Evolutionary conservation across 2,888 invertebrate genomes (phyloP).

Genomic region (Subacronicta megacephala): DNA sequence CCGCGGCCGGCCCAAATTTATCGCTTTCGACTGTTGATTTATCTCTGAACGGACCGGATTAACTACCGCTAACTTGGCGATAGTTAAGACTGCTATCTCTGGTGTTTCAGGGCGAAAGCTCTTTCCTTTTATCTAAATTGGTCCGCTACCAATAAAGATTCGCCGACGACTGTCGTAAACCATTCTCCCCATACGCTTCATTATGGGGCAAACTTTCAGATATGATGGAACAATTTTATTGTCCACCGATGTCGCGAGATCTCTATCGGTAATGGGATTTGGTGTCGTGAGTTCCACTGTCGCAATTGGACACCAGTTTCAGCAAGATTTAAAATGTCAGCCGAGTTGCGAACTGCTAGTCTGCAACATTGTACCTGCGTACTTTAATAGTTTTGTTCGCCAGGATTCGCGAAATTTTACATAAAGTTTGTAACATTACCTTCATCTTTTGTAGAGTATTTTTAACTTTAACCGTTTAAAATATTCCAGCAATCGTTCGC

Average conservation of each 20-base stretch:
- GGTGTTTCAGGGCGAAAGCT: constrained; percentile 88
- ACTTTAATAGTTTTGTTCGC: constrained; percentile 42
- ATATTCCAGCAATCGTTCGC: constrained; percentile 26
- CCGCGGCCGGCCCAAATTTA: constrained; percentile 84
- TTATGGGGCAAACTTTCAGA: constrained; percentile 89
- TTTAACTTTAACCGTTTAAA: constrained; percentile 35
- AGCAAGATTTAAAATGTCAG: constrained; percentile 67
- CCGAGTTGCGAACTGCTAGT: constrained; percentile 65
- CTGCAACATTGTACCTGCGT: constrained; percentile 60
- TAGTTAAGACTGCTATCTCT: constrained; percentile 89
- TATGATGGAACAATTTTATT: constrained; percentile 89
- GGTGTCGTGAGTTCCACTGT: constrained; percentile 63
- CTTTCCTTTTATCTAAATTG: constrained; percentile 90
- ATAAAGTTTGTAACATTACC: constrained; percentile 59
- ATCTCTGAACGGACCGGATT: constrained; percentile 85
- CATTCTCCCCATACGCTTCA: constrained; percentile 89
- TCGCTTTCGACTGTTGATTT: constrained; percentile 88
- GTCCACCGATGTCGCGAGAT: constrained; percentile 89
- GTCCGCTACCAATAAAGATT: constrained; percentile 89
- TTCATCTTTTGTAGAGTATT: constrained; percentile 54
- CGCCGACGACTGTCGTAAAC: constrained; percentile 88
- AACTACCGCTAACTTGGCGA: constrained; percentile 89
- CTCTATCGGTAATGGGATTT: constrained; percentile 87
- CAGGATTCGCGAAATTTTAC: constrained; percentile 51
- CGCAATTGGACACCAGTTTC: constrained; percentile 62